These are phyloP conservation scores for Ephialtes manifestator DNA, from an alignment of 2,888 invertebrate genomes.

Conservation along the genomic window DNA sequence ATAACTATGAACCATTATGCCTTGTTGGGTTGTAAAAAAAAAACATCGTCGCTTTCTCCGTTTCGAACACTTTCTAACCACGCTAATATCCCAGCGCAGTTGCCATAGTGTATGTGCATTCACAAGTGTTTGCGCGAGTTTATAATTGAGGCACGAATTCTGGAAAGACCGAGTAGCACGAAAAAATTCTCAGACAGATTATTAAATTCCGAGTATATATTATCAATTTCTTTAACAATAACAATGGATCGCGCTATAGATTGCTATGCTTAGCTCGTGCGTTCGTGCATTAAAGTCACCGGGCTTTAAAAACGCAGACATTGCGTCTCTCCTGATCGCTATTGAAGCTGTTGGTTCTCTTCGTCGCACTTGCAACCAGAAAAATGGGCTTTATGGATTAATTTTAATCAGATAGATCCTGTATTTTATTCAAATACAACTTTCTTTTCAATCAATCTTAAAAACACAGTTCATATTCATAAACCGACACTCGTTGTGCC, in stretches of 20 bases:
- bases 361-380: not conserved
- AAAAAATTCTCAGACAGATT: conserved; percentile 29
- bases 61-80: conserved; percentile 70
- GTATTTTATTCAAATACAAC: too few relatives aligned
- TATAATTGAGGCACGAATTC: conserved; percentile 47
- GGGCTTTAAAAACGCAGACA: conserved; percentile 11
- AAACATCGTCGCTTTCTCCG: conserved; percentile 66
- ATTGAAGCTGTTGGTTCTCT: conserved; percentile 13
- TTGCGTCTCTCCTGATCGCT: conserved; percentile 12
- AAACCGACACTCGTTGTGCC: too few relatives aligned
- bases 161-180: conserved; percentile 20
- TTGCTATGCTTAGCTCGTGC: conserved; percentile 34
- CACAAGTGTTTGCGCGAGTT: conserved; percentile 60
- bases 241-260: not conserved
- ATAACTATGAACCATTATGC: conserved; percentile 38
- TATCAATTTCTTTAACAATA: conserved; percentile 7
- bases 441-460: too few relatives aligned
- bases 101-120: conserved; percentile 34
- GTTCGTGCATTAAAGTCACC: conserved; percentile 65
- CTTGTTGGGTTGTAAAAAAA: conserved; percentile 22
- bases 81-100: conserved; percentile 54
- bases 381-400: too few relatives aligned
- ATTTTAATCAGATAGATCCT: too few relatives aligned
- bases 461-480: too few relatives aligned
- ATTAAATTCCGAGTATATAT: conserved; percentile 6